Conservation (phyloP, 2,888 invertebrate genomes). For the Crepidodera aurea region DNA sequence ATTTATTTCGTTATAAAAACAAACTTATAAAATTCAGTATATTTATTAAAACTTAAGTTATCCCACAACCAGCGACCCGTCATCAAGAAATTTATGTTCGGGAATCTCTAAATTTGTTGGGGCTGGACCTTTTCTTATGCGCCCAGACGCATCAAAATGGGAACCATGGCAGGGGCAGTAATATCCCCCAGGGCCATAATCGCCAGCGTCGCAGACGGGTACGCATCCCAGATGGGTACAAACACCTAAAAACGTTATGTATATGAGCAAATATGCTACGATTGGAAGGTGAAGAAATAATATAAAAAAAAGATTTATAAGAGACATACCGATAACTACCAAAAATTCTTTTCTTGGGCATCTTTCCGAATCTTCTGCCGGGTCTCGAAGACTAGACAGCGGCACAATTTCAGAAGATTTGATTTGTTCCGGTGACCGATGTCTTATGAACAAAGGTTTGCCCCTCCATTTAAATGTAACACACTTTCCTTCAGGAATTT, state of each 20-base stretch:
- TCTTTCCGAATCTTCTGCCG: conserved; percentile 55
- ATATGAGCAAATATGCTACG: not conserved
- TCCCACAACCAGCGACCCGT: conserved; percentile 68
- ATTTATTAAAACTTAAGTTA: too few species aligned
- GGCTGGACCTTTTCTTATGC: conserved; percentile 79
- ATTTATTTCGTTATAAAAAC: too few species aligned
- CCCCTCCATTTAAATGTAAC: conserved; percentile 77
- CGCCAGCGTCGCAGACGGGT: conserved; percentile 75
- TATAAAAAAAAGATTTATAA: too few species aligned
- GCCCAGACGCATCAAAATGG: conserved; percentile 79
- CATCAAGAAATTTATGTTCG: conserved; percentile 66
- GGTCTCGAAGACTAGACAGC: conserved; percentile 72
- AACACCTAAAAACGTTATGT: conserved; percentile 67
- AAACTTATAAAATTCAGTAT: too few species aligned
- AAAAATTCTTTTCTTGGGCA: conserved; percentile 75
- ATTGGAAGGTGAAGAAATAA: too few species aligned
- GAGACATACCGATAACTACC: conserved; percentile 66
- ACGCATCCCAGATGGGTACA: conserved; percentile 87
- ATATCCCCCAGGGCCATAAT: conserved; percentile 72
- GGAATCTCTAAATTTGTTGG: conserved; percentile 77
- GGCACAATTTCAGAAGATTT: conserved; percentile 68
- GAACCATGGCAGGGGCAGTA: conserved; percentile 88
- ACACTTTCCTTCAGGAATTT: conserved; percentile 73
- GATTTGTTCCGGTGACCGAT: conserved; percentile 74
- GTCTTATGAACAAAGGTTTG: conserved; percentile 82